Evolutionary conservation across 2,888 invertebrate species (phyloP), one percentile per base, ranked within the genome.

Genomic region (Rotaria macrura): DNA sequence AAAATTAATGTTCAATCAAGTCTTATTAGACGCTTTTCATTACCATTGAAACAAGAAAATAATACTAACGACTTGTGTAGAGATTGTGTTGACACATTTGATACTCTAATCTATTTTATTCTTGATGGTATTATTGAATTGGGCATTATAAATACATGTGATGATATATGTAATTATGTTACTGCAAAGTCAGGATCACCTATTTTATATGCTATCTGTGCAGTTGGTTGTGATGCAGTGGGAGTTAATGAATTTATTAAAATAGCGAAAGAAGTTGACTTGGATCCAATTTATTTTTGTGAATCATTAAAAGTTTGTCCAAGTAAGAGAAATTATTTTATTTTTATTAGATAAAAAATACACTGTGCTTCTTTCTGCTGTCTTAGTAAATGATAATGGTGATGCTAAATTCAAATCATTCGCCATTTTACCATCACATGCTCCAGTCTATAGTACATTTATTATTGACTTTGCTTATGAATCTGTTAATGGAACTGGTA

Each of bases 201-300:
- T 12, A 89, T 88, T 12, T 87, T 85, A 49, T 49, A 9, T 12
- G 14, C 14, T 29, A 88, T 88, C 17, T 89, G 89, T 85, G 85
- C 87, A 83, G 43, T 89, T 20, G 87, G 89, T 23, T 89, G 89
- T 87, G 89, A 89, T 83, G 85, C 88, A 57, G 89, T 86, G 12
- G 89, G 89, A n/a, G 85, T 89, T 12, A 87, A 89, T 23, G 89
- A 89, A 86, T 89, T 89, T 85, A 86, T 88, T 85, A 89, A 89
- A 49, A 86, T 89, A n/a, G 88, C 89, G 49, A 85, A 89, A 85
- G 88, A 89, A 83, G 89, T 88, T 83, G 89, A 89, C 85, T 87
- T 89, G 23, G 89, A 89, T 84, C 89, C 89, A 10, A 89, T 89
- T 74, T 89, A 89, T 85, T 88, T 88, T 86, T 89, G 89, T 86